phyloP scores from a whole-genome alignment of 2,888 invertebrate species.

The Silvanus unidentatus region DNA sequence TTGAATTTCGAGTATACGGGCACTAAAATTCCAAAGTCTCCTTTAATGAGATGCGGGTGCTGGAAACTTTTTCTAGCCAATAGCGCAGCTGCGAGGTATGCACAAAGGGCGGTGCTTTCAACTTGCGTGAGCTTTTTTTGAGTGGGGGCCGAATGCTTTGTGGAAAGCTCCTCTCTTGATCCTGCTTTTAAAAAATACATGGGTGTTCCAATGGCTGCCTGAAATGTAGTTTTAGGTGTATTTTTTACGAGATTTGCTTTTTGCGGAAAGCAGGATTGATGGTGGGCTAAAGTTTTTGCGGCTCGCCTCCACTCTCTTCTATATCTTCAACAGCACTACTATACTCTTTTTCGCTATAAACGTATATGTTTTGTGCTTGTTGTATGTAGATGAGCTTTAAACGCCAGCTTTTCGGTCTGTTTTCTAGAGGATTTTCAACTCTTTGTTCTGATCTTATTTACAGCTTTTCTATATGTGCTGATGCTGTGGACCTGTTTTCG shows the following conservation, averaged over 20 bases:
- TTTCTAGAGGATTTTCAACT: constrained; percentile 37
- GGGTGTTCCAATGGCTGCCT: constrained; percentile 45
- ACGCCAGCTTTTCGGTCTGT: constrained; percentile 39
- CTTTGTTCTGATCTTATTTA: constrained; percentile 38
- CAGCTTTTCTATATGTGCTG: constrained; percentile 27
- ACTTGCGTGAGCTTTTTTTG: constrained; percentile 35
- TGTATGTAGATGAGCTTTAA: constrained; percentile 24
- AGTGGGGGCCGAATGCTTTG: constrained; percentile 38
- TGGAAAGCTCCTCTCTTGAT: constrained; percentile 40
- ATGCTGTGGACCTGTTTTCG: constrained; percentile 13
- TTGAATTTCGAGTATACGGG: constrained; percentile 39
- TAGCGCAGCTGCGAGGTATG: constrained; percentile 29
- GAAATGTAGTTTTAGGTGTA: constrained; percentile 43
- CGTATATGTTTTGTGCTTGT: too few species aligned
- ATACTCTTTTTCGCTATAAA: too few species aligned
- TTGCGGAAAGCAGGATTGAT: constrained; percentile 43
- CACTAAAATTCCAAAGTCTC: constrained; percentile 44
- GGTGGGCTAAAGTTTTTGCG: constrained; percentile 34
- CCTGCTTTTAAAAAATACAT: constrained; percentile 45
- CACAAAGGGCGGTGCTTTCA: constrained; percentile 36
- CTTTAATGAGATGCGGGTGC: constrained; percentile 46
- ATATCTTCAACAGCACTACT: too few species aligned
- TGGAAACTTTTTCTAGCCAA: constrained; percentile 46
- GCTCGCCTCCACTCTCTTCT: constrained; percentile 28
- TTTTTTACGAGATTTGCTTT: constrained; percentile 35